Evolutionary conservation across 2,113 vertebrate species (phyloP), one percentile per base, ranked within the genome.

Genomic region (Oncorhynchus nerka): DNA sequence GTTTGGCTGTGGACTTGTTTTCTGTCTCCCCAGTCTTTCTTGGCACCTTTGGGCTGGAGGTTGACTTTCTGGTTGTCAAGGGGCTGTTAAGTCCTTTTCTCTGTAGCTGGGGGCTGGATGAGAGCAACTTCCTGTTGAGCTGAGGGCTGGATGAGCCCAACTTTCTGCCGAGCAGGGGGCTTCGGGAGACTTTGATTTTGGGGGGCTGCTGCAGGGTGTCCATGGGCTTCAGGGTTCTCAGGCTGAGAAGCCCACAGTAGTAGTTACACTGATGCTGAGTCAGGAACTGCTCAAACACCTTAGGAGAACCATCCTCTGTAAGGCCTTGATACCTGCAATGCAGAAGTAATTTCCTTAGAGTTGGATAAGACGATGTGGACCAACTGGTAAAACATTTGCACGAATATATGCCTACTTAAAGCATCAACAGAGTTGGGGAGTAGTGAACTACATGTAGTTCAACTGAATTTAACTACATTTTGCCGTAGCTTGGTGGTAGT

Each of bases 241-340:
- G 91, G 64, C 94, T 91, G 75, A 99, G 92, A 83, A 97, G 93
- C 79, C 93, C 93, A 81, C 98, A 99, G 90, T 95, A 98, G 84
- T 24, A 92, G 89, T 95, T 98, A 83, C 98, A 99, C 64, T 92
- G 94, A 90, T 99, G 98, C 34, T 92, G 51, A 0, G 91, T 76
- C 0, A 79, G 73, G 24, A 99, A 99, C 80, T 96, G 95, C 78
- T 99, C 96, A 45, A 99, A 91, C 70, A 97, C 83, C 39, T 94
- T 91, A 0, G 96, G 95, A 48, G 92, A 95, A 13, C 93, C 94
- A 76, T 87, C 88, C 70, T 97, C 96, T 74, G 97, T 96, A 78
- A 99, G 93, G 70, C 96, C 96, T 88, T 99, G 97, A 90, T 97
- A 99, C 86, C 98, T 99, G 92, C 70, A 90, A 89, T 4, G 85